Evolutionary conservation across 2,113 vertebrate species (phyloP).

Genomic region (Channa argus): DNA sequence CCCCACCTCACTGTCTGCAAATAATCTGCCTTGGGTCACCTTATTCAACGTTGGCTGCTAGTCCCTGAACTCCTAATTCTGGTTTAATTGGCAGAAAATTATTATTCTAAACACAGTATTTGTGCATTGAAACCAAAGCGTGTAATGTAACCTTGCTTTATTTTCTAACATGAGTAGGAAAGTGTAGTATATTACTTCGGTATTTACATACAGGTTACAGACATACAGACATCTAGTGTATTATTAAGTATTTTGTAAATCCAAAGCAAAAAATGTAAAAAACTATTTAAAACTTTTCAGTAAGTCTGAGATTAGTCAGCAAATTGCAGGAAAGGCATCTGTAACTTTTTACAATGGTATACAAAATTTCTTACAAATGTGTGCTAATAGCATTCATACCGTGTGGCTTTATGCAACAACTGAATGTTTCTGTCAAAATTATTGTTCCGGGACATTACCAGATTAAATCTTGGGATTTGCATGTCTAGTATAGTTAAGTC

Average conservation of each 20-base stretch:
- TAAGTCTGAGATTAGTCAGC: background rate
- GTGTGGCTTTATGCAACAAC: no score
- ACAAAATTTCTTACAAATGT: background rate
- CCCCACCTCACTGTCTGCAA: conserved; percentile 56
- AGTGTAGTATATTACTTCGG: background rate
- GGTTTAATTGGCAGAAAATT: background rate
- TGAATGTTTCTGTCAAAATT: no score
- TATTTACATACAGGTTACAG: no score
- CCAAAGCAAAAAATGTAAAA: no score
- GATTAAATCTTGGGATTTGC: no score
- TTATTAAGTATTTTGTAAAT: no score
- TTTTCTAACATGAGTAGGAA: background rate
- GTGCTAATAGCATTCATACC: no score
- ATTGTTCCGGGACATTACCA: no score
- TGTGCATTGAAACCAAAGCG: background rate
- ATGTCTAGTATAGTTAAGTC: no score
- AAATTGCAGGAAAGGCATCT: no score
- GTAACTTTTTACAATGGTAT: background rate
- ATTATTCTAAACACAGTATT: background rate
- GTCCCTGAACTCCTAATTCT: conserved; percentile 9
- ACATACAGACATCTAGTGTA: no score
- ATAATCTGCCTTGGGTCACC: conserved; percentile 60
- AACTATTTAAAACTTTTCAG: background rate
- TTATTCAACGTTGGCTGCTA: conserved; percentile 29
- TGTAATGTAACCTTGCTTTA: background rate